phyloP scores from a whole-genome alignment of 2,113 vertebrate genomes.

The Chloropsis hardwickii region DNA sequence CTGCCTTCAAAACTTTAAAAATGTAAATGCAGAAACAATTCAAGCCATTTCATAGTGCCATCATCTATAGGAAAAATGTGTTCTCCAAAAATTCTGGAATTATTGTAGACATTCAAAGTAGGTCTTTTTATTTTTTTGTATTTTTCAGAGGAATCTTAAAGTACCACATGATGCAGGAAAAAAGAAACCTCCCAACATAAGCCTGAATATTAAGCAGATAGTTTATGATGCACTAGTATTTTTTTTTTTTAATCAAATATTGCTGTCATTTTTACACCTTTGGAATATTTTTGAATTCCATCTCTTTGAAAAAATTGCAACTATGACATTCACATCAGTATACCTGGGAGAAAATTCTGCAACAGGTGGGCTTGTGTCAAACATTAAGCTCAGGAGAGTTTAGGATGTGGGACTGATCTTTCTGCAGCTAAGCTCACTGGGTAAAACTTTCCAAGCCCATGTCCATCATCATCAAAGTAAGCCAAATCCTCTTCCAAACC shows the following conservation, averaged over 20 bases:
- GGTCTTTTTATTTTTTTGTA: background rate
- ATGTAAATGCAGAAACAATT: background rate
- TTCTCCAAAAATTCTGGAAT: background rate
- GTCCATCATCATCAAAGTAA: background rate
- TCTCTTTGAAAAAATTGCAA: background rate
- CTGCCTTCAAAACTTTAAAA: background rate
- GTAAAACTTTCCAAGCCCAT: background rate
- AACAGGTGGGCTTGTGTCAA: background rate
- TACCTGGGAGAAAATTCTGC: background rate
- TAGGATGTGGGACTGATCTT: background rate
- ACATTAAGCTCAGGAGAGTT: background rate
- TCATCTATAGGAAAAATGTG: background rate
- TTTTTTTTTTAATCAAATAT: background rate
- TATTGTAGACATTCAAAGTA: background rate
- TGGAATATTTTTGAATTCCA: background rate
- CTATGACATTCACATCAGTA: background rate
- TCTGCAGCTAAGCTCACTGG: background rate
- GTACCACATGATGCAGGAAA: background rate
- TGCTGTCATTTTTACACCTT: background rate
- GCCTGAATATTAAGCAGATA: background rate
- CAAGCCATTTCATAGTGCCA: background rate
- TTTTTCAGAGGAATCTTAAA: background rate
- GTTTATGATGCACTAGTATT: background rate
- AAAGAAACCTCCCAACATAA: fast-evolving
- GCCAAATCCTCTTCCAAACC: background rate